Conservation (phyloP, 2,888 invertebrate genomes). For the Orthosia gracilis region DNA sequence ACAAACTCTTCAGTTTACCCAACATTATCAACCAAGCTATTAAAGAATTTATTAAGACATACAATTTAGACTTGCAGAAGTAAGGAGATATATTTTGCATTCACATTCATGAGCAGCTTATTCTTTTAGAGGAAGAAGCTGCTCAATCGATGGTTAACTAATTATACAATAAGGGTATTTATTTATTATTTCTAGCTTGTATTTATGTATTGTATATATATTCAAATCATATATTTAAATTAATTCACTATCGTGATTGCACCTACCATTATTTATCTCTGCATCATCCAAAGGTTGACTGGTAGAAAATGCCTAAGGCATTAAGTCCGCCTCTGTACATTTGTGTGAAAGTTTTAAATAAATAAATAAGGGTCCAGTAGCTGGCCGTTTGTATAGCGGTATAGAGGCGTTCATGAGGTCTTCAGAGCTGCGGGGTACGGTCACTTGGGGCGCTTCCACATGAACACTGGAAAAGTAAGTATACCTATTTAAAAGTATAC, state of each 20-base stretch:
- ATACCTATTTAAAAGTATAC: background rate
- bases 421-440: background rate
- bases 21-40: background rate
- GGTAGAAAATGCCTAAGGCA: too few species aligned
- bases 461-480: slow-evolving; percentile 6
- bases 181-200: too few species aligned
- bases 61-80: background rate
- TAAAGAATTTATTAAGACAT: too few species aligned
- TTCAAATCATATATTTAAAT: too few species aligned
- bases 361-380: background rate
- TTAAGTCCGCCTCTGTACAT: too few species aligned
- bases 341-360: too few species aligned
- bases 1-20: too few species aligned
- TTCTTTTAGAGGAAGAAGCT: background rate
- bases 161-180: background rate
- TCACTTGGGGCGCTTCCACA: background rate
- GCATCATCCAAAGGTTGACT: too few species aligned
- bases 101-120: background rate
- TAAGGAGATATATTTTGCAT: background rate
- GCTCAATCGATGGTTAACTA: background rate
- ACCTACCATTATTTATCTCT: too few species aligned
- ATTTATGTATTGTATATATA: too few species aligned
- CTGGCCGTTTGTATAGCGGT: background rate
- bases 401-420: background rate
- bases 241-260: too few species aligned